Evolutionary conservation across 2,113 vertebrate genomes (phyloP).

Genomic region (Cryptomyrus ogoouensis): DNA sequence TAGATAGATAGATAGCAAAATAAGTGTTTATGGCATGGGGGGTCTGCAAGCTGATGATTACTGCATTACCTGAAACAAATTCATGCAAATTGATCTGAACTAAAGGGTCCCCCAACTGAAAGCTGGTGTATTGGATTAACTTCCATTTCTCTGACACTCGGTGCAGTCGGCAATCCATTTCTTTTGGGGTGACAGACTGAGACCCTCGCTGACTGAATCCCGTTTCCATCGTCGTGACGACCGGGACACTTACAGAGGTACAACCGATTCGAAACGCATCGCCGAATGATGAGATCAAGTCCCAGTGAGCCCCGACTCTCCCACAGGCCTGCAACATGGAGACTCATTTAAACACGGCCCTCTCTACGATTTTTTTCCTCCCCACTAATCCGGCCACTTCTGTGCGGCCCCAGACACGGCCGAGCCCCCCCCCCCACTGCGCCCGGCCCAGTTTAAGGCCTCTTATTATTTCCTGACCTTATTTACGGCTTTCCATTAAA

Average conservation of each 20-base stretch:
- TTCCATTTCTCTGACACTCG: neutral
- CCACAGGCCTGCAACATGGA: neutral
- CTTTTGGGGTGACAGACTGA: conserved; percentile 5
- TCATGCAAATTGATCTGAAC: neutral
- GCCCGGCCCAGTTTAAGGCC: neutral
- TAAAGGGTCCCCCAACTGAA: neutral
- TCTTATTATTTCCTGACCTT: neutral
- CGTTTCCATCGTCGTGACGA: neutral
- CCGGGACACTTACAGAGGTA: neutral
- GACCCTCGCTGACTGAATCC: conserved; percentile 2
- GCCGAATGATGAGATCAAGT: neutral
- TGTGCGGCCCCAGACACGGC: neutral
- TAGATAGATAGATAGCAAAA: neutral
- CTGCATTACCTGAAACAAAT: neutral
- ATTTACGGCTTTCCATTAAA: neutral
- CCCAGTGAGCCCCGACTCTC: neutral
- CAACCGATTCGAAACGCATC: neutral
- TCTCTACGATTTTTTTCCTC: neutral
- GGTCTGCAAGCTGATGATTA: neutral
- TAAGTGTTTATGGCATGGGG: neutral
- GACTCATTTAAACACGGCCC: neutral
- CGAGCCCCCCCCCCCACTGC: too few species aligned
- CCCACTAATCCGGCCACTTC: too few species aligned
- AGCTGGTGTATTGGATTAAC: neutral
- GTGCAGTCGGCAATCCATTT: neutral